A percentile compares a stretch with the other conserved stretches of the same genome.
Conservation (phyloP, 2,113 vertebrate species). For the Albula glossodonta region DNA sequence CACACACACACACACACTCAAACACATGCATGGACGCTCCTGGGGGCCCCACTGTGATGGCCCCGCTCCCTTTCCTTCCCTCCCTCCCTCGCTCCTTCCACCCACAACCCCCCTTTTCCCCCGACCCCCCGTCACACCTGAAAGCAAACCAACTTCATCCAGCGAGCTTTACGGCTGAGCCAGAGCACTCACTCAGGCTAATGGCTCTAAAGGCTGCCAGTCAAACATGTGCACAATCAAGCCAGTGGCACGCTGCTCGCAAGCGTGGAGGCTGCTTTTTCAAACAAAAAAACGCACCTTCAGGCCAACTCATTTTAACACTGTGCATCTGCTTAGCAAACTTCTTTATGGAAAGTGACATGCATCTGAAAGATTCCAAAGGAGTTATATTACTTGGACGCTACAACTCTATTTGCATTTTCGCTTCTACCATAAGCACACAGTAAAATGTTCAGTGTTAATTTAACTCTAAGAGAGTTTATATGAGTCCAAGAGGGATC, state of each 20-base stretch:
- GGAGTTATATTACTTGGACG: neutral
- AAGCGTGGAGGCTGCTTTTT: constrained; percentile 35
- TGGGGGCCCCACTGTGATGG: neutral
- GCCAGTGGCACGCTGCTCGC: constrained; percentile 19
- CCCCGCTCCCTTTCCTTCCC: neutral
- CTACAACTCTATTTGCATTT: neutral
- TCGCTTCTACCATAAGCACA: neutral
- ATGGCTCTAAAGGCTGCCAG: constrained; percentile 49
- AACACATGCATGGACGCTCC: neutral
- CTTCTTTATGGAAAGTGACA: neutral
- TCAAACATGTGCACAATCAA: constrained; percentile 50
- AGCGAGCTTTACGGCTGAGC: constrained; percentile 54
- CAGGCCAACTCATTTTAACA: neutral
- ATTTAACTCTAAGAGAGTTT: too few relatives aligned
- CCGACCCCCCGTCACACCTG: constrained; percentile 56
- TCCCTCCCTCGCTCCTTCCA: too few relatives aligned
- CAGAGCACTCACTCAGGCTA: constrained; percentile 49
- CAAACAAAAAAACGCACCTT: constrained; percentile 15
- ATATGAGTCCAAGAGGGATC: too few relatives aligned
- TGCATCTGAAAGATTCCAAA: neutral
- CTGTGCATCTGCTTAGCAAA: neutral
- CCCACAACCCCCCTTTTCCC: too few relatives aligned
- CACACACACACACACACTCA: neutral
- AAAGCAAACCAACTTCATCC: constrained; percentile 63
- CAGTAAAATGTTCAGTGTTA: too few relatives aligned